Base-by-base conservation (phyloP, 2,888 invertebrate species). In the Drosophila paucipuncta region DNA sequence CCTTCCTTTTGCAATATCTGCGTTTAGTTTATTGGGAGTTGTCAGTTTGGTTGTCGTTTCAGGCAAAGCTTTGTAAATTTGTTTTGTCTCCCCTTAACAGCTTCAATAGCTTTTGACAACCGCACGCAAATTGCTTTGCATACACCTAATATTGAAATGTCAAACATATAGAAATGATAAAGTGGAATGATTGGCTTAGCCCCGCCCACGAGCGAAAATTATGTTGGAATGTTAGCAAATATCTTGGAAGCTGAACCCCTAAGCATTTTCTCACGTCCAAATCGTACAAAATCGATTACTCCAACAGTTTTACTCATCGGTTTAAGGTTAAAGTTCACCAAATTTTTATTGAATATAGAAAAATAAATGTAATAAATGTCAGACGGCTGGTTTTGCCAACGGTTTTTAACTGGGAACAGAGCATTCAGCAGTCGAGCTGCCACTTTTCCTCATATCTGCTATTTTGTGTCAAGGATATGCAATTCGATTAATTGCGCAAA, bases 401-500 rank as follows among this genome's bases (percentile, higher is more conserved):
- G 13, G 2, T 2, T 16, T 47, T 47, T 3, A 7, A 2, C 9
- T 7, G 50, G 30, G 11, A 18, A 25, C 16, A 37, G 1, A 35
- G 7, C 13, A 39, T 39, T 57, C 9, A 39, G 2, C 2, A 18
- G 50, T 50, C 5, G 28, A 18, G 4, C 28, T 13, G 2, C 4
- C 22, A 31, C 10, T 22, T 41, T 31, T 41, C 25, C 6, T 25
- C n/a, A 47, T 37, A 28, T 33, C 11, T 37, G 54, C 49, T 10
- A 28, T 16, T 13, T 28, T 55, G 49, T 31, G 64, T 28, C 9
- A 30, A n/a, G 59, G 53, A 64, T 63, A 64, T 55, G 55, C 30
- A 31, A 43, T 58, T 55, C 35, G 22, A 49, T 13, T 18, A 49
- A 25, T 61, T 31, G 22, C n/a, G 10, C 13, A 50, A 58, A 35